Evolutionary conservation across 2,888 invertebrate genomes (phyloP).

Genomic region (Diarsia rubi): DNA sequence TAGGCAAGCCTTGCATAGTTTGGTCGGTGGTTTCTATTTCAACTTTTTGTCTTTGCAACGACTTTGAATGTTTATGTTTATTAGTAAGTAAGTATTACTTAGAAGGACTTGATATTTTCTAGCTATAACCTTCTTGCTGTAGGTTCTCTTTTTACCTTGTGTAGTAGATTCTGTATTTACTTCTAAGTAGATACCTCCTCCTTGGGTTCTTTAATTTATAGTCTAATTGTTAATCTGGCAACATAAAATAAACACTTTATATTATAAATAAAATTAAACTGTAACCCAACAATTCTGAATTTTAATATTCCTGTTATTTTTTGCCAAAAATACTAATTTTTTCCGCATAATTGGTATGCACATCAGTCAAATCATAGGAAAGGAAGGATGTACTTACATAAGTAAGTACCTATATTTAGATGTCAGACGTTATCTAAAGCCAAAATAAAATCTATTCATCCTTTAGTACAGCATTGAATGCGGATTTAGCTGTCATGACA

Average conservation of each 20-base stretch:
- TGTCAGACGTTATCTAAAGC: constrained; percentile 29
- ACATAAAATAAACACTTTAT: not conserved
- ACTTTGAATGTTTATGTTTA: constrained; percentile 38
- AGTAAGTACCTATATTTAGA: constrained; percentile 21
- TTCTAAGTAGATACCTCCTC: not conserved
- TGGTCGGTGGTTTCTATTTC: constrained; percentile 20
- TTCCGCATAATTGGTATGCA: constrained; percentile 54
- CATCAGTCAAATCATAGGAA: constrained; percentile 29
- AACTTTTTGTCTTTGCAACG: constrained; percentile 33
- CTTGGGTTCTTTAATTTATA: not conserved
- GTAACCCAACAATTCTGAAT: not conserved
- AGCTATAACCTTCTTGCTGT: not conserved
- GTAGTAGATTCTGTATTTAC: not conserved
- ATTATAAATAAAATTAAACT: not conserved
- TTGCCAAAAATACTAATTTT: not conserved
- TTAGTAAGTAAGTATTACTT: constrained; percentile 21
- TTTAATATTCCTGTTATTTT: constrained; percentile 8
- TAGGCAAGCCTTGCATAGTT: constrained; percentile 17
- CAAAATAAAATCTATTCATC: constrained; percentile 41
- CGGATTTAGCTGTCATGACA: constrained; percentile 50
- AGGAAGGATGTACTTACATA: constrained; percentile 32
- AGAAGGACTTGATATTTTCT: constrained; percentile 12
- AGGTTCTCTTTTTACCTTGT: not conserved
- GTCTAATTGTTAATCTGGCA: not conserved
- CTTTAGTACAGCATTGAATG: constrained; percentile 37